phyloP scores from a whole-genome alignment of 1,140 invertebrate species.

The Microplitis demolitor region DNA sequence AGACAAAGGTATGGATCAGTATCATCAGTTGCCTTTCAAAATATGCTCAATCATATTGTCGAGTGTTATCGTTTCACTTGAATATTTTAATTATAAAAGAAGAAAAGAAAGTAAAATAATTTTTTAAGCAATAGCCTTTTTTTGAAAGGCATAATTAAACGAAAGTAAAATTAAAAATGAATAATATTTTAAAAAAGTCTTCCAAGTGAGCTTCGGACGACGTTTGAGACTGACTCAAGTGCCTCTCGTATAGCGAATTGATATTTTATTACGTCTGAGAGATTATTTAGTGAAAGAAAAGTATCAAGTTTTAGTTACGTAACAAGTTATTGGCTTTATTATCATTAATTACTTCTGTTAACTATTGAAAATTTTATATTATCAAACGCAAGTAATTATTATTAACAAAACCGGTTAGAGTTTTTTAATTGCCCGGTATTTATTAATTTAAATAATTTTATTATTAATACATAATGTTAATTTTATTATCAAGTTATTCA shows the following conservation, averaged over 20 bases:
- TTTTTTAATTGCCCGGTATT: no score
- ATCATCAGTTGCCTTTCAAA: slow-evolving; percentile 54
- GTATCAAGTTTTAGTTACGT: neutral
- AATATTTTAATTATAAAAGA: slow-evolving; percentile 10
- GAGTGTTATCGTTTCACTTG: slow-evolving; percentile 54
- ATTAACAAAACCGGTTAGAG: no score
- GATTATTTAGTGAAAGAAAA: neutral
- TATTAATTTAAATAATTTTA: no score
- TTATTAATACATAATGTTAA: no score
- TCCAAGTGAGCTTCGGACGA: slow-evolving; percentile 13
- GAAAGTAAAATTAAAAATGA: neutral
- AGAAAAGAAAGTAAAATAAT: neutral
- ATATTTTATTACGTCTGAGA: slow-evolving; percentile 3
- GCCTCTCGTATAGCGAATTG: neutral
- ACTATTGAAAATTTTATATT: neutral
- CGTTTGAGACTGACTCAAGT: slow-evolving; percentile 25
- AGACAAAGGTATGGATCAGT: slow-evolving; percentile 52
- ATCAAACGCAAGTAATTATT: no score
- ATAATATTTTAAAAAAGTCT: slow-evolving; percentile 13
- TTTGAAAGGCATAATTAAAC: neutral
- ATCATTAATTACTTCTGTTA: neutral
- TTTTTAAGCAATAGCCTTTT: slow-evolving; percentile 11
- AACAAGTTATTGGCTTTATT: neutral
- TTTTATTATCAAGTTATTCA: no score
- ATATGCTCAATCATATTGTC: slow-evolving; percentile 57